phyloP scores from a whole-genome alignment of 2,797 vertebrate genomes.

The Acanthurus lineatus region DNA sequence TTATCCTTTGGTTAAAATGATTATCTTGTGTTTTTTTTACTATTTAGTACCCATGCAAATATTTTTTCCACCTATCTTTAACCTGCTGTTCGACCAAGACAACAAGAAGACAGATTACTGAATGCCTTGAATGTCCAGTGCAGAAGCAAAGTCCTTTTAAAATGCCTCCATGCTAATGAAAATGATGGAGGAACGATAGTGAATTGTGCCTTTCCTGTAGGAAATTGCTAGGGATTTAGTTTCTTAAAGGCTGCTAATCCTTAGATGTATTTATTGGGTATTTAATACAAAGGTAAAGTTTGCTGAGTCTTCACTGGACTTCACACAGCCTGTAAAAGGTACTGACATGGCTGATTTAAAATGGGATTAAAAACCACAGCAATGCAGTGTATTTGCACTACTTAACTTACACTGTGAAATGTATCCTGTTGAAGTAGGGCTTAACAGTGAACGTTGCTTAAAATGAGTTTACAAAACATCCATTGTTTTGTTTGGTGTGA shows the following conservation, averaged over 20 bases:
- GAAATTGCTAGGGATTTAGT: background rate
- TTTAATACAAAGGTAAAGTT: constrained; percentile 15
- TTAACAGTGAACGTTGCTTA: constrained; percentile 2
- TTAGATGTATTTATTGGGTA: constrained; percentile 4
- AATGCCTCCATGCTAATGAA: background rate
- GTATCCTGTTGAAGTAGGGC: background rate
- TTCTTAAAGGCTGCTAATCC: background rate
- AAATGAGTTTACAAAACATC: constrained; percentile 38
- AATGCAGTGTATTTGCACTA: constrained; percentile 20
- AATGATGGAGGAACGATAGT: background rate
- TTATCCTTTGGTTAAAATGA: constrained; percentile 4
- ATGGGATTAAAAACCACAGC: constrained; percentile 23
- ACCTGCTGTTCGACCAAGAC: background rate
- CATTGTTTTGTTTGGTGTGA: constrained; percentile 27
- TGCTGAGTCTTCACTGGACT: background rate
- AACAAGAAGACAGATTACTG: background rate
- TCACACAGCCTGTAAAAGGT: background rate
- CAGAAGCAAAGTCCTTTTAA: background rate
- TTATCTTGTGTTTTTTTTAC: background rate
- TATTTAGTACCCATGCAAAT: background rate
- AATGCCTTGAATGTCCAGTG: too few relatives aligned
- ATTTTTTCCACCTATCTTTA: too few relatives aligned
- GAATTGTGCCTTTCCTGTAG: background rate
- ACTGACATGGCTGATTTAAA: constrained; percentile 8
- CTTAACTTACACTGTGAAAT: constrained; percentile 7